Evolutionary conservation across 2,113 vertebrate genomes (phyloP).

Genomic region (Nanorana parkeri): DNA sequence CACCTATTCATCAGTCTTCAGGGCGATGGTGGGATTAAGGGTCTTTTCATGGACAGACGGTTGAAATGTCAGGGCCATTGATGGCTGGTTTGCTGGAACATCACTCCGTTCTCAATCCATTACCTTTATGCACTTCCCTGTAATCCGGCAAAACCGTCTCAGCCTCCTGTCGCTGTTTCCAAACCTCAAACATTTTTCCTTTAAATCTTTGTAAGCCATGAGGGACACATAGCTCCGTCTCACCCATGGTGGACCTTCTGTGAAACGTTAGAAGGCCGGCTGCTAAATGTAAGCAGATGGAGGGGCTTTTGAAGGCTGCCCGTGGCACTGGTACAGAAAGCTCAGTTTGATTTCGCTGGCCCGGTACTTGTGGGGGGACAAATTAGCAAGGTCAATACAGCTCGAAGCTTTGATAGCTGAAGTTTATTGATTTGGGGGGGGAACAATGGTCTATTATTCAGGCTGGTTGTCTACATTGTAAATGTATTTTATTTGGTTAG

Average conservation of each 20-base stretch:
- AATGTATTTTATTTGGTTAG: no score
- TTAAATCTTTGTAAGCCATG: constrained; percentile 50
- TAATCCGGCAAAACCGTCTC: constrained; percentile 35
- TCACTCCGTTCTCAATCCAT: constrained; percentile 44
- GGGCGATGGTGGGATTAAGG: background rate
- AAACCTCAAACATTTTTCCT: constrained; percentile 53
- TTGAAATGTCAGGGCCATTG: constrained; percentile 11
- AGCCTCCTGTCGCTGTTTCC: constrained; percentile 34
- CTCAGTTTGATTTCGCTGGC: constrained; percentile 17
- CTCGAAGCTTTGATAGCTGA: constrained; percentile 4
- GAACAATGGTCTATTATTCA: background rate
- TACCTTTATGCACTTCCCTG: constrained; percentile 18
- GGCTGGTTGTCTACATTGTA: background rate
- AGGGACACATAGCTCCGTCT: constrained; percentile 39
- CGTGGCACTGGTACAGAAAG: constrained; percentile 22
- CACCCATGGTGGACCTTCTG: constrained; percentile 36
- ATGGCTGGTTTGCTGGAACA: constrained; percentile 22
- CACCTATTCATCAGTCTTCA: constrained; percentile 40
- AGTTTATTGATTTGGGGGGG: background rate
- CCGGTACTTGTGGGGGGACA: background rate
- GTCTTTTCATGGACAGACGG: constrained; percentile 15
- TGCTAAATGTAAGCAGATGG: constrained; percentile 55
- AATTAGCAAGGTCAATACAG: background rate
- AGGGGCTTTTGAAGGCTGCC: constrained; percentile 31
- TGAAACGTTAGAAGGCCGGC: constrained; percentile 37